Evolutionary conservation across 2,113 vertebrate genomes (phyloP), one percentile per base, ranked within the genome.

Genomic region (Tiliqua scincoides): DNA sequence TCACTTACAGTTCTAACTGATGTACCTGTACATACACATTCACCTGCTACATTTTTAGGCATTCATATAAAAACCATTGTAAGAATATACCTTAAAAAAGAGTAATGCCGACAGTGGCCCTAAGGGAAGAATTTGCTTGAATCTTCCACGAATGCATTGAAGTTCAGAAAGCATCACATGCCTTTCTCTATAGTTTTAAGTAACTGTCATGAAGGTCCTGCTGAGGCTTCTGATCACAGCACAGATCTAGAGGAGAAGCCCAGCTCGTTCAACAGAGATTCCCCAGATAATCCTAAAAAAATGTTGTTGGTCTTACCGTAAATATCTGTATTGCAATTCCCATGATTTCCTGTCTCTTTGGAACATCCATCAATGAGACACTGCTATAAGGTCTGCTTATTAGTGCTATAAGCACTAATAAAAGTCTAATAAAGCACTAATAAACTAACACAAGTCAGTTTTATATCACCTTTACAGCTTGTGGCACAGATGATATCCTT

Each of bases 131-230:
- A 25, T 78, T 23, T 48, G 48, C 17, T 11, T 32, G 40, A 20
- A 40, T 11, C n/a, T 67, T 32, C 40, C 79, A 68, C 62, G 32
- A n/a, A 23, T 54, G 61, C 57, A 73, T 84, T 54, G 68, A 32
- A 63, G 59, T 23, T 14, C 43, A 79, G 54, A 54, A 27, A 0
- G 12, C 30, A 27, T 59, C 7, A 62, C 23, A 17, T 12, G 2
- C 1, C 2, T 1, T 1, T 0, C 32, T 70, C 9, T 68, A 32
- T 14, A 32, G 12, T 32, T 68, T 68, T 68, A 32, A 68, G n/a
- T 77, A 40, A 72, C n/a, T 71, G 6, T 77, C n/a, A 35, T 73
- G 12, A 25, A 2, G n/a, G 37, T 0, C 30, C 0, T 4, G 59
- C 35, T 59, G 71, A 11, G 37, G 63, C 17, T 40, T 3, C 62